phyloP scores from a whole-genome alignment of 2,888 invertebrate species.

The Leucania comma region DNA sequence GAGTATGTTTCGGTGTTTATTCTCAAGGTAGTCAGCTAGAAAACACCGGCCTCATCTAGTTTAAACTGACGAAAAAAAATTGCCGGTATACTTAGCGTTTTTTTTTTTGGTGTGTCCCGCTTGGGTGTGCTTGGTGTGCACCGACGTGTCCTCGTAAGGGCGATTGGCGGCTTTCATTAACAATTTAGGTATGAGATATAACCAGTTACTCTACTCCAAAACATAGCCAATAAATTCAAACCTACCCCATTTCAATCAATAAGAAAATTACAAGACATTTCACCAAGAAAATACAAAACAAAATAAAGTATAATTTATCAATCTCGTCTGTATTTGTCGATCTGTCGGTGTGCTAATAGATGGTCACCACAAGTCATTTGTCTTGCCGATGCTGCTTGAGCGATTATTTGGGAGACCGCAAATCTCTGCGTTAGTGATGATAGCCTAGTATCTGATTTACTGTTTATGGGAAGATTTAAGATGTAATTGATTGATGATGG shows the following conservation, averaged over 20 bases:
- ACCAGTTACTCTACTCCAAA: neutral
- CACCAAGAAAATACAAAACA: slow-evolving; percentile 24
- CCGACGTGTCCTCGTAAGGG: too few relatives aligned
- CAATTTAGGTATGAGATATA: neutral
- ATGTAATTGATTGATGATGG: slow-evolving; percentile 38
- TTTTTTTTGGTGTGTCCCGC: too few relatives aligned
- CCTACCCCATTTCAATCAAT: neutral
- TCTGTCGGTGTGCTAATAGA: slow-evolving; percentile 60
- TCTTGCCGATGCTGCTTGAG: slow-evolving; percentile 54
- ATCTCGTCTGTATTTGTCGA: slow-evolving; percentile 47
- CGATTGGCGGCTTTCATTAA: too few relatives aligned
- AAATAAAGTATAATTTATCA: slow-evolving; percentile 39
- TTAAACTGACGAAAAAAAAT: too few relatives aligned
- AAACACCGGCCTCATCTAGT: too few relatives aligned
- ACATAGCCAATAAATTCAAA: slow-evolving; percentile 1
- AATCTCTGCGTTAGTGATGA: slow-evolving; percentile 28
- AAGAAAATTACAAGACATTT: slow-evolving; percentile 17
- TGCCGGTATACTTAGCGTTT: too few relatives aligned
- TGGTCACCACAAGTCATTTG: slow-evolving; percentile 59
- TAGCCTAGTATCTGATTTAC: slow-evolving; percentile 39
- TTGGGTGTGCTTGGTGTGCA: too few relatives aligned
- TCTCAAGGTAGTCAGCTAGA: too few relatives aligned
- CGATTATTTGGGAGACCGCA: slow-evolving; percentile 48
- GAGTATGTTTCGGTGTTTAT: too few relatives aligned
- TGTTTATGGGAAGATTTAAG: slow-evolving; percentile 25